phyloP scores from a whole-genome alignment of 2,797 vertebrate genomes.

The Adrianichthys oophorus region DNA sequence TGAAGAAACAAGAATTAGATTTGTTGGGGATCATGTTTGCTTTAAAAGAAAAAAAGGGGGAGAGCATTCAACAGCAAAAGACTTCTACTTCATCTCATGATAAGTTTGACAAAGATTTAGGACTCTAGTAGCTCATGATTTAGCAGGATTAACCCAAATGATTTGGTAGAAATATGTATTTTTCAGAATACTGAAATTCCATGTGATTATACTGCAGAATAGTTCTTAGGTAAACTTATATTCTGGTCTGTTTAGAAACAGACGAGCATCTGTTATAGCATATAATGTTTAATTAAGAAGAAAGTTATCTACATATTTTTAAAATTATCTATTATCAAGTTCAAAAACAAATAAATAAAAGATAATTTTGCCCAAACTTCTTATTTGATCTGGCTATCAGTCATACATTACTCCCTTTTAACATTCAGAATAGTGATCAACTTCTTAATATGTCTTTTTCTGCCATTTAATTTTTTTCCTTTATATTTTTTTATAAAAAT shows the following conservation, averaged over 20 bases:
- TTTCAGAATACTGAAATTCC: no score
- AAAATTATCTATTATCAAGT: background rate
- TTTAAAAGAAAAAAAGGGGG: constrained; percentile 43
- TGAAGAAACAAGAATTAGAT: constrained; percentile 67
- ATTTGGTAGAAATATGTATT: no score
- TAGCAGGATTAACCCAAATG: background rate
- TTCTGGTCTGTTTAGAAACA: no score
- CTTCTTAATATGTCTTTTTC: no score
- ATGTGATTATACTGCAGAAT: no score
- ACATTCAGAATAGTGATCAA: no score
- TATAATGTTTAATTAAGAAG: background rate
- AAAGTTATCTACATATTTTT: background rate
- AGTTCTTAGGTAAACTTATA: no score
- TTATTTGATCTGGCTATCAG: background rate
- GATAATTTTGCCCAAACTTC: background rate
- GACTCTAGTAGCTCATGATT: constrained; percentile 27
- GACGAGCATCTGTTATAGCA: no score
- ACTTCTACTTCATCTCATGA: constrained; percentile 24
- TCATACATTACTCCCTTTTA: constrained; percentile 8
- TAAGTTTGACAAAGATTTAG: constrained; percentile 48
- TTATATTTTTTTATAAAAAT: no score
- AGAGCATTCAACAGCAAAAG: constrained; percentile 53
- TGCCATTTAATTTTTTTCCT: no score
- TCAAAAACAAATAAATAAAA: constrained; percentile 13
- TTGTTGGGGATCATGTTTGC: constrained; percentile 61